phyloP scores from a whole-genome alignment of 2,888 invertebrate genomes.

The Boloria selene region DNA sequence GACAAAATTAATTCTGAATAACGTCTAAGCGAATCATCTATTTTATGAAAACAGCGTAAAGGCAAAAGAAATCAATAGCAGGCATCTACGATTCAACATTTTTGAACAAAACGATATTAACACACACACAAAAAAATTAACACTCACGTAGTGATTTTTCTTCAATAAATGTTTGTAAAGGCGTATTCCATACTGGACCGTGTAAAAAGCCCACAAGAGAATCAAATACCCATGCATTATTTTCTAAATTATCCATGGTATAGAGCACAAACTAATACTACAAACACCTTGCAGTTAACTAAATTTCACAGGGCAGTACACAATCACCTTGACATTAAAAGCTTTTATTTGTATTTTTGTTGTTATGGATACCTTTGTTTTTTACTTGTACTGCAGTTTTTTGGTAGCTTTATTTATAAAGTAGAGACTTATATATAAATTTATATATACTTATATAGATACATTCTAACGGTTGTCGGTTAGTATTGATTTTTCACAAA shows the following conservation, averaged over 20 bases:
- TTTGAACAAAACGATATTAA: background rate
- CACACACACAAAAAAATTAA: constrained; percentile 24
- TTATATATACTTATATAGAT: no score
- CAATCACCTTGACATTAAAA: constrained; percentile 42
- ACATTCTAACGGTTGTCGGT: no score
- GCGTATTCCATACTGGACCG: constrained; percentile 96
- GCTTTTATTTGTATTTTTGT: constrained; percentile 45
- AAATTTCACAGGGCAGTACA: constrained; percentile 21
- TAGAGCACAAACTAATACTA: background rate
- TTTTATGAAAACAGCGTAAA: background rate
- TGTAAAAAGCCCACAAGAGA: constrained; percentile 94
- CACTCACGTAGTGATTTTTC: constrained; percentile 94
- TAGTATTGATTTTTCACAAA: no score
- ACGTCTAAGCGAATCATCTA: no score
- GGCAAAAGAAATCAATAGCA: constrained; percentile 8
- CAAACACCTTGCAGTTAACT: constrained; percentile 22
- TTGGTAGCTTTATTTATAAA: background rate
- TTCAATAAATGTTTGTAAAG: constrained; percentile 94
- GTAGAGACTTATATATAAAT: no score
- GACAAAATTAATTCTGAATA: no score
- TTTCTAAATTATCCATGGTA: constrained; percentile 73
- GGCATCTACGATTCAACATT: background rate
- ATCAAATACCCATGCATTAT: constrained; percentile 95
- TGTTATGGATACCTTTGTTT: constrained; percentile 46
- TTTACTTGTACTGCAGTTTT: constrained; percentile 17